Percentiles rank a stretch among this genome's conserved stretches.
Conservation (phyloP, 2,797 vertebrate genomes). For the Siniperca undulata region DNA sequence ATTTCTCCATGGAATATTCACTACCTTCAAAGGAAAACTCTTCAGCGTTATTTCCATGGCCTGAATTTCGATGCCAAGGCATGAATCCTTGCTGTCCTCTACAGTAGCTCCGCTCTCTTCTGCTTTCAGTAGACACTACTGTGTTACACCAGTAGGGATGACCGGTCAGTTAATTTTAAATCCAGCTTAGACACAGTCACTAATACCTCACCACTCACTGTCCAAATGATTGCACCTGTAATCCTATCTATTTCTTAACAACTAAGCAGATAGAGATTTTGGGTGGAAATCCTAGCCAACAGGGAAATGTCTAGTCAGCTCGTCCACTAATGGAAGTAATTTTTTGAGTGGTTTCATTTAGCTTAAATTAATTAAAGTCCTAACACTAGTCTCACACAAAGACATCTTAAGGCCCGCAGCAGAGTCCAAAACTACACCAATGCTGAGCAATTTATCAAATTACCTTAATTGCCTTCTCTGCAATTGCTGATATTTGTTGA, state of each 20-base stretch:
- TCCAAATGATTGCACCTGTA: constrained; percentile 75
- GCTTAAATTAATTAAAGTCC: constrained; percentile 22
- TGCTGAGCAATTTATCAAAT: neutral
- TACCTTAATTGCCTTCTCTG: neutral
- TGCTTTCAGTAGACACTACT: constrained; percentile 51
- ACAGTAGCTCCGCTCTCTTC: constrained; percentile 45
- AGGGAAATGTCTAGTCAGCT: constrained; percentile 43
- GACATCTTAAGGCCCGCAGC: neutral
- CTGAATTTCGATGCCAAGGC: constrained; percentile 54
- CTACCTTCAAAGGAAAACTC: constrained; percentile 74
- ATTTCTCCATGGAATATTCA: constrained; percentile 90
- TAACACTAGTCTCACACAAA: neutral
- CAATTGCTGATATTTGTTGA: neutral
- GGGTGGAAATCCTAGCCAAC: constrained; percentile 64
- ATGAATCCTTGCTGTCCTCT: constrained; percentile 65
- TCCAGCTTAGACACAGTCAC: constrained; percentile 84
- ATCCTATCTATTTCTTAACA: constrained; percentile 80
- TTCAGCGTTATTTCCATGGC: constrained; percentile 80
- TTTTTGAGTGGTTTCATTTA: constrained; percentile 14
- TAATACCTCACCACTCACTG: constrained; percentile 71
- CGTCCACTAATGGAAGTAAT: constrained; percentile 5
- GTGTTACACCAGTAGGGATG: constrained; percentile 59
- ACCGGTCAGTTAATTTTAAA: constrained; percentile 81
- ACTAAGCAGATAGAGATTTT: constrained; percentile 75
- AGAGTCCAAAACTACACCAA: constrained; percentile 9